Evolutionary conservation across 2,888 invertebrate species (phyloP).

Genomic region (Dryomyza anilis): DNA sequence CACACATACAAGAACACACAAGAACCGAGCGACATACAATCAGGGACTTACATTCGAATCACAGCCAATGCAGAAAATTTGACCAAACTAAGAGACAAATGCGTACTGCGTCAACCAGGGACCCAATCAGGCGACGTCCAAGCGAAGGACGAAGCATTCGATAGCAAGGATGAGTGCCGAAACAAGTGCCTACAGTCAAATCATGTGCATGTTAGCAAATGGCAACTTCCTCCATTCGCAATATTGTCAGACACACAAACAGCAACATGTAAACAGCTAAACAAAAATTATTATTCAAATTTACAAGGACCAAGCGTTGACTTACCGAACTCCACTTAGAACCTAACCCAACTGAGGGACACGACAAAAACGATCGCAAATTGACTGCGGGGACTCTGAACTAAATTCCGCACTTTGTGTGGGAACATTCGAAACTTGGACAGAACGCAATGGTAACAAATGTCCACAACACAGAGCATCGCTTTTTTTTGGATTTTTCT

Average conservation of each 20-base stretch:
- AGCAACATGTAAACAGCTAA: conserved; percentile 43
- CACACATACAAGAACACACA: neutral
- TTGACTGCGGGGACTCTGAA: neutral
- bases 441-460: no score
- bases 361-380: neutral
- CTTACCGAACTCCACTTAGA: neutral
- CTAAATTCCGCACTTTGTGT: neutral
- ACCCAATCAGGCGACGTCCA: conserved; percentile 6
- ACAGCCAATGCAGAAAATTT: no score
- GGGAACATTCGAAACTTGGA: no score
- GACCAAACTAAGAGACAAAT: no score
- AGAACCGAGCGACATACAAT: neutral
- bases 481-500: neutral
- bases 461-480: no score
- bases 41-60: neutral
- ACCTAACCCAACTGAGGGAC: neutral
- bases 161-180: neutral
- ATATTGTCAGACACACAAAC: neutral
- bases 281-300: conserved; percentile 53
- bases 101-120: conserved; percentile 10
- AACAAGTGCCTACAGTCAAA: neutral
- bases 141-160: neutral
- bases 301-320: conserved; percentile 34
- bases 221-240: no score
- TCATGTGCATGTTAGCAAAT: neutral